phyloP scores from a whole-genome alignment of 92 coral and sea anemone species.

The Phymanthus crucifer region DNA sequence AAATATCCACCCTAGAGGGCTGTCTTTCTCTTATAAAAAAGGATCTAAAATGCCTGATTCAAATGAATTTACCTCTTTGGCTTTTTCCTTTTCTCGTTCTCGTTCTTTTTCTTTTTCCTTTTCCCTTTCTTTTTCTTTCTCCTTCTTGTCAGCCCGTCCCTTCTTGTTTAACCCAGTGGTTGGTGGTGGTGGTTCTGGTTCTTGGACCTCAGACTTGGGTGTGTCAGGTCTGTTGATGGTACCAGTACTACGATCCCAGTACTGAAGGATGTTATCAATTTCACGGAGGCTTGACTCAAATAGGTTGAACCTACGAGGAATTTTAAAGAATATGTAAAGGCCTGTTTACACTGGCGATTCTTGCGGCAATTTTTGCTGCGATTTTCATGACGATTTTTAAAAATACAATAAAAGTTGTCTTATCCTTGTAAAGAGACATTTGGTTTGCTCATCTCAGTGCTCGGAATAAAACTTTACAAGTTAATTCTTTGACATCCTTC shows the following conservation, averaged over 20 bases:
- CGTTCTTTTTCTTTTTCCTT: constrained; percentile 62
- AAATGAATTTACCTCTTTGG: constrained; percentile 32
- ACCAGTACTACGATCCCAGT: constrained; percentile 96
- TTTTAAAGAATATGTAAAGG: too few species aligned
- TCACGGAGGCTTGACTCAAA: constrained; percentile 94
- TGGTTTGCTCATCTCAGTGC: too few species aligned
- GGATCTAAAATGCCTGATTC: not conserved
- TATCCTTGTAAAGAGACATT: too few species aligned
- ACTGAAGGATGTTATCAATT: constrained; percentile 76
- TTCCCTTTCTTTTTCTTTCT: constrained; percentile 70
- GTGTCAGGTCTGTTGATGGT: constrained; percentile 78
- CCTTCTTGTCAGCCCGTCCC: constrained; percentile 67
- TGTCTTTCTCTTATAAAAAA: not conserved
- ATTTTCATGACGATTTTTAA: too few species aligned
- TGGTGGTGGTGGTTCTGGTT: constrained; percentile 71
- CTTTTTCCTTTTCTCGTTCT: constrained; percentile 64
- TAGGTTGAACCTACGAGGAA: constrained; percentile 58
- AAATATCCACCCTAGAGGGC: too few species aligned
- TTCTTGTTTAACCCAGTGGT: constrained; percentile 54
- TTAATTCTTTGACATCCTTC: too few species aligned
- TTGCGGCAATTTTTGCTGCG: too few species aligned
- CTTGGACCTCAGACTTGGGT: constrained; percentile 87
- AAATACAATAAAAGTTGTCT: too few species aligned
- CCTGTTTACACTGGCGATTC: too few species aligned
- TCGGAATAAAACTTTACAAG: too few species aligned